Evolutionary conservation across 2,888 invertebrate genomes (phyloP), one percentile per base, ranked within the genome.

Genomic region (Teinopalpus imperialis): DNA sequence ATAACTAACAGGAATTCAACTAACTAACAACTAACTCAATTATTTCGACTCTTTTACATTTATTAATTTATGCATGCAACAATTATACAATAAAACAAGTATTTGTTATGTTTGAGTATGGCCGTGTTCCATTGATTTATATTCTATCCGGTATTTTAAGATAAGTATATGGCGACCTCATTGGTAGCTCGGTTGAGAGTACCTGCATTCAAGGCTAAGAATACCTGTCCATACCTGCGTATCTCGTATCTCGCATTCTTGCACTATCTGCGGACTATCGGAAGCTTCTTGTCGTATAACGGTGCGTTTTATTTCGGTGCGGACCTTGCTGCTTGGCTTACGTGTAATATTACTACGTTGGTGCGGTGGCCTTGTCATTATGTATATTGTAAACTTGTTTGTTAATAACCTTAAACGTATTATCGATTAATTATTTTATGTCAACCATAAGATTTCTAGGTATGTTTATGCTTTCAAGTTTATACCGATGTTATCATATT

Each of bases 291-390:
- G 29, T 39, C 43, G 32, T 21, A 23, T 54, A 47, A 47, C 46
- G 41, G 46, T 45, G 36, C 23, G 13, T 40, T 66, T 64, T 70
- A 71, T 67, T 72, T 71, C 63, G 66, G 64, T 57, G 48, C 53
- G 56, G 54, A 56, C 49, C 61, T 57, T 73, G 73, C 74, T 74
- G 69, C 76, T 70, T 65, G 53, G 52, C 52, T 50, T 63, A 63
- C 66, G 66, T 66, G 60, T 56, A 18, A 10, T 20, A n/a, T 9
- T 3, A 14, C 8, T 14, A 51, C 56, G 53, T 53, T 50, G 59
- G 69, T n/a, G n/a, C 74, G 75, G 66, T 77, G 80, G 81, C 81
- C 78, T 65, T 59, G 63, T 75, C 74, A 81, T 81, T 78, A 77
- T 67, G 50, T 72, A 74, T 69, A 65, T 64, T 56, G 57, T 66